Evolutionary conservation across 2,113 vertebrate species (phyloP).

Genomic region (Salvator merianae): DNA sequence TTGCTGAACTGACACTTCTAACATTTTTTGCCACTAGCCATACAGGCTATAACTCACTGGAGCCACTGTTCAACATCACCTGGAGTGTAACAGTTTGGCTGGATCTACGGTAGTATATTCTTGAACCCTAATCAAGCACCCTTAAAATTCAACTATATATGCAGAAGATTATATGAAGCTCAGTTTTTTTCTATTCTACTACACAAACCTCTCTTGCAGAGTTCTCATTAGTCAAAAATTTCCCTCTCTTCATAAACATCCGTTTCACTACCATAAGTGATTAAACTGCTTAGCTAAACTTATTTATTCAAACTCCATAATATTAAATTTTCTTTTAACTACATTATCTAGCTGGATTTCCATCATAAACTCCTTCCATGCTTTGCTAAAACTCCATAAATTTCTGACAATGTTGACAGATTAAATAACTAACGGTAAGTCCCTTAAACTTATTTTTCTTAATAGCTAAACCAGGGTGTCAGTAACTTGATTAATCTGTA

Average conservation of each 20-base stretch:
- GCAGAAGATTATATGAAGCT: background rate
- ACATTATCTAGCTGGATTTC: background rate
- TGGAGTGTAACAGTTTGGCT: no score
- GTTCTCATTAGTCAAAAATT: background rate
- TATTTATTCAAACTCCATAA: background rate
- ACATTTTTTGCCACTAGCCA: no score
- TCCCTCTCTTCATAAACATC: slow-evolving; percentile 3
- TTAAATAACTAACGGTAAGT: background rate
- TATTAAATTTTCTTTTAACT: background rate
- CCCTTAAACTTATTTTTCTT: background rate
- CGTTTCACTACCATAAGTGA: background rate
- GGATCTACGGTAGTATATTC: no score
- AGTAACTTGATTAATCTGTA: no score
- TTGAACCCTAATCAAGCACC: background rate
- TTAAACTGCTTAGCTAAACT: background rate
- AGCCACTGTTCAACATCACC: no score
- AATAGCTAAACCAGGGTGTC: background rate
- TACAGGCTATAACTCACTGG: no score
- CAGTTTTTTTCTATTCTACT: background rate
- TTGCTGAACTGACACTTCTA: no score
- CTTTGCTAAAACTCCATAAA: background rate
- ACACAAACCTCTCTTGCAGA: background rate
- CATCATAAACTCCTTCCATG: background rate
- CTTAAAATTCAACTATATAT: background rate
- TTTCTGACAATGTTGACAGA: background rate